phyloP scores from a whole-genome alignment of 2,113 vertebrate species.

The Cariama cristata region DNA sequence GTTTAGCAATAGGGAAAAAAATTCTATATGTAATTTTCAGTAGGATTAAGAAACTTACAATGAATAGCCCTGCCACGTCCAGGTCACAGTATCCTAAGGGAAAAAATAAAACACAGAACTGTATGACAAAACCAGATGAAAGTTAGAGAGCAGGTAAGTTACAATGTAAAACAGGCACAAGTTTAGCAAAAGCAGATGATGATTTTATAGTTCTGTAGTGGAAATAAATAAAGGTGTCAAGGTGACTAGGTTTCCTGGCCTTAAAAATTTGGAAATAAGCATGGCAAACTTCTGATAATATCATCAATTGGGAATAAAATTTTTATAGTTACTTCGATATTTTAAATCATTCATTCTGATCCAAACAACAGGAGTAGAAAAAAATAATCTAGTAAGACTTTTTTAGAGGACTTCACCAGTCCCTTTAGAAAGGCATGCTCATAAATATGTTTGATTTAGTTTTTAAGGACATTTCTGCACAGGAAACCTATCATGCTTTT shows the following conservation, averaged over 20 bases:
- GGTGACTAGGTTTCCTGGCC: neutral
- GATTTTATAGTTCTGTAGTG: neutral
- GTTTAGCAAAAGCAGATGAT: neutral
- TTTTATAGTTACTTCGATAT: neutral
- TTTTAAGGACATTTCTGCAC: neutral
- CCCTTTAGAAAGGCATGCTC: neutral
- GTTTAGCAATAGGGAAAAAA: neutral
- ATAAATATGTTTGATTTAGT: neutral
- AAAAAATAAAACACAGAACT: slow-evolving; percentile 4
- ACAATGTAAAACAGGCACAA: neutral
- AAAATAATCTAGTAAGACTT: neutral
- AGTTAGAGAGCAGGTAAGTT: neutral
- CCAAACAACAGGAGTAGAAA: neutral
- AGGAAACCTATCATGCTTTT: neutral
- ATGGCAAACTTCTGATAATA: neutral
- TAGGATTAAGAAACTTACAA: slow-evolving; percentile 81
- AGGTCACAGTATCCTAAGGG: slow-evolving; percentile 92
- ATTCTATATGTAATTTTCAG: neutral
- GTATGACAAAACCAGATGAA: neutral
- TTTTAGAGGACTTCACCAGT: neutral
- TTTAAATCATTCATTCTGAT: neutral
- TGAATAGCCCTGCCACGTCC: slow-evolving; percentile 96
- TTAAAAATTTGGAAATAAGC: neutral
- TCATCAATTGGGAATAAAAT: neutral
- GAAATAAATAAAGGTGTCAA: neutral